Conservation (phyloP, 2,113 vertebrate species). For the Ancistrus triradiatus region DNA sequence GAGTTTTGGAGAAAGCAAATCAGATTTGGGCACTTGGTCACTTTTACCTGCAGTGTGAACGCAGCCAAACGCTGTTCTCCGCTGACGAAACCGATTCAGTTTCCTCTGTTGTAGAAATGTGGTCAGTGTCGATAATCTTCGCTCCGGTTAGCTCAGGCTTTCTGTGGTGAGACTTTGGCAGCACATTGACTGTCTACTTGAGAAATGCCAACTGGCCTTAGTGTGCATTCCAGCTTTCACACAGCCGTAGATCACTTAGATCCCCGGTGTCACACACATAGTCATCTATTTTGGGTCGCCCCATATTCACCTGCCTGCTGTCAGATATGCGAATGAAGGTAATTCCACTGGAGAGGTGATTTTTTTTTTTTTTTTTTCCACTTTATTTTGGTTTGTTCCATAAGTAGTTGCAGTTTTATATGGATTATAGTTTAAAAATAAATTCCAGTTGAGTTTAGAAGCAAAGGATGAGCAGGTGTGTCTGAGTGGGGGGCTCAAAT, state of each 20-base stretch:
- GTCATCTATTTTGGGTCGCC: conserved; percentile 11
- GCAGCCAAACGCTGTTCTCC: too few relatives aligned
- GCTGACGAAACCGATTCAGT: neutral
- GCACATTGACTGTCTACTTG: neutral
- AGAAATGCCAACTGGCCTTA: conserved; percentile 11
- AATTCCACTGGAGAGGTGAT: too few relatives aligned
- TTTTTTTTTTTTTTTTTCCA: too few relatives aligned
- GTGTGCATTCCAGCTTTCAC: conserved; percentile 14
- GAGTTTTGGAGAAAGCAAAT: too few relatives aligned
- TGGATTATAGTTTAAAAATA: too few relatives aligned
- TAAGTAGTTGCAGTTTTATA: too few relatives aligned
- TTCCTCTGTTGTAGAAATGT: neutral
- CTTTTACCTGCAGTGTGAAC: too few relatives aligned
- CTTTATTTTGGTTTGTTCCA: too few relatives aligned
- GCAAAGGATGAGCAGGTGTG: too few relatives aligned
- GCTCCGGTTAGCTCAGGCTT: conserved; percentile 10
- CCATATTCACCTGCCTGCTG: neutral
- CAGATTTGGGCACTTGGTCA: too few relatives aligned
- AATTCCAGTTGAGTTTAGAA: too few relatives aligned
- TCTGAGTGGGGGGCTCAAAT: too few relatives aligned
- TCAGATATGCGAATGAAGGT: neutral
- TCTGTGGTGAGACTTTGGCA: conserved; percentile 37
- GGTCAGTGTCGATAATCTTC: conserved; percentile 13
- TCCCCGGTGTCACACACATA: conserved; percentile 10
- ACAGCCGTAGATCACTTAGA: conserved; percentile 21